Base-by-base conservation (phyloP, 2,888 invertebrate species). In the Monopis laevigella region DNA sequence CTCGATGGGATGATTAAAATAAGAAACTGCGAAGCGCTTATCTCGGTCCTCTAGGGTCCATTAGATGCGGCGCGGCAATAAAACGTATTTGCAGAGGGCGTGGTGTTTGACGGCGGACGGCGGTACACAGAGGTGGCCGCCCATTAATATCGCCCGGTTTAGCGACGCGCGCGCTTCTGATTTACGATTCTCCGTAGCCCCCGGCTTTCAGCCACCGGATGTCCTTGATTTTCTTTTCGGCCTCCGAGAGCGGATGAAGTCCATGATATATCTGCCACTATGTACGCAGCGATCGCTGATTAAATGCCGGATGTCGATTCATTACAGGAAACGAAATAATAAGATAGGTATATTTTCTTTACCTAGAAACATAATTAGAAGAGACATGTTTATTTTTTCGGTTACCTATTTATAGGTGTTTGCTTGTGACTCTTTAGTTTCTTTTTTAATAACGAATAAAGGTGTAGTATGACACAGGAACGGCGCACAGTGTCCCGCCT, bases 81-180 rank as follows among this genome's bases (percentile, higher is more conserved):
- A 43, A 44, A 41, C 39, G 46, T 46, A 42, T 46, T 44, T 42
- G 43, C 35, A 21, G 42, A 36, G 36, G 36, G 42, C 36, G 42
- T 18, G 27, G 28, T 29, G 42, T 42, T 35, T 34, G 41, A 16
- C 21, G n/a, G 14, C 5, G 36, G 19, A 17, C 12, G 28, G 21
- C 17, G 16, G 32, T 5, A 4, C 21, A 13, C 38, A 39, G 39
- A 41, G 43, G 43, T 41, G 43, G 34, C 35, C 41, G 32, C 21
- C 43, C 45, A 45, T 43, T 45, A 45, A 45, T 45, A 45, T 41
- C 42, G 36, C 13, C 29, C 41, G 30, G 35, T 29, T 38, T 39
- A 39, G 39, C 39, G 39, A 39, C 39, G 26, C 42, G 30, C 17
- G 18, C 41, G 18, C 28, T 11, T 6, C 43, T 45, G 45, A 45